Evolutionary conservation across 2,113 vertebrate species (phyloP).

Genomic region (Thamnophis sirtalis): DNA sequence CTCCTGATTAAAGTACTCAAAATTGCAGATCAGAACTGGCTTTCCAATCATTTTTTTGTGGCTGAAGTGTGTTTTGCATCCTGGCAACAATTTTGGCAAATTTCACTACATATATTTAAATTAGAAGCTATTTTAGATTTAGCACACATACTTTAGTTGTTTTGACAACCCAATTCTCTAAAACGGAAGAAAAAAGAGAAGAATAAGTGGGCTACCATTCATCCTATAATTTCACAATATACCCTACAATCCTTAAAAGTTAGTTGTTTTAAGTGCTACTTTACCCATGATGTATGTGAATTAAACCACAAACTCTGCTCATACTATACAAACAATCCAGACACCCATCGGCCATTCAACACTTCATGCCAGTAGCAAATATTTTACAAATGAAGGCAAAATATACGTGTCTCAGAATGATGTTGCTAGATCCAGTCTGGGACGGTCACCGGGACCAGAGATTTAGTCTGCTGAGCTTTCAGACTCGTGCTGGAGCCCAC

Average conservation of each 20-base stretch:
- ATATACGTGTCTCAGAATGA: background rate
- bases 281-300: background rate
- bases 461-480: background rate
- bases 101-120: background rate
- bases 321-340: background rate
- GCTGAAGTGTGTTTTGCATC: background rate
- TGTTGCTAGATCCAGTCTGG: background rate
- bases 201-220: background rate
- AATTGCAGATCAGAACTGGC: background rate
- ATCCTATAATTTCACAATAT: background rate
- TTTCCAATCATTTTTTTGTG: background rate
- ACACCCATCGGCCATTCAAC: background rate
- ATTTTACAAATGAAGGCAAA: background rate
- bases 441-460: background rate
- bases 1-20: background rate
- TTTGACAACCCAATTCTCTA: background rate
- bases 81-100: background rate
- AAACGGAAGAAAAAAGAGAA: background rate
- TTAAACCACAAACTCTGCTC: background rate
- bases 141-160: background rate
- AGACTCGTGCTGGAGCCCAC: background rate
- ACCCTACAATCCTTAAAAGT: background rate
- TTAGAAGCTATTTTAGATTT: background rate
- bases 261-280: background rate
- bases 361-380: background rate